Evolutionary conservation across 2,113 vertebrate species (phyloP).

Genomic region (Castor canadensis): DNA sequence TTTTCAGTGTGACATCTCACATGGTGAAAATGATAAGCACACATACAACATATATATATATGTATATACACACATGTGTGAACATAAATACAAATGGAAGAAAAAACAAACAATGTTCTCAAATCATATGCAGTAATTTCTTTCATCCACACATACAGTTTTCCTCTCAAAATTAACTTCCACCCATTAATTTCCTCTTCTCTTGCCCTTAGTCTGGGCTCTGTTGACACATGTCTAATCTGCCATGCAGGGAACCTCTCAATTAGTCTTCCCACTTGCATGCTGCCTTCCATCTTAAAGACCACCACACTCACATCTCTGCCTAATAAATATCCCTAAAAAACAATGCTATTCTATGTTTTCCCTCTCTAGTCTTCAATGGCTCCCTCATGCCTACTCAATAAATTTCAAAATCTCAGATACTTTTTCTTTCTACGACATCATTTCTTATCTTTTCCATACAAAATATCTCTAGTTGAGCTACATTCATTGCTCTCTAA

Average conservation of each 20-base stretch:
- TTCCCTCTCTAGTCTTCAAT: not conserved
- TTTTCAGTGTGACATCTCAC: not conserved
- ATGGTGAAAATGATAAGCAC: not conserved
- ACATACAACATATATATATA: not conserved
- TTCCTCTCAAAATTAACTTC: not conserved
- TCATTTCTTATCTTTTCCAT: not conserved
- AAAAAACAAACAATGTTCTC: not conserved
- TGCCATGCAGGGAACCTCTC: not conserved
- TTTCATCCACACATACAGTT: not conserved
- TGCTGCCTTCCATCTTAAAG: not conserved
- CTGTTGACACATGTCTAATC: not conserved
- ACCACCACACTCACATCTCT: not conserved
- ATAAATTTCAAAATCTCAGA: not conserved
- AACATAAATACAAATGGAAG: not conserved
- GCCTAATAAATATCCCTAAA: not conserved
- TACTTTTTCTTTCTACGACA: not conserved
- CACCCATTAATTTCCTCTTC: not conserved
- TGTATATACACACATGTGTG: accelerated
- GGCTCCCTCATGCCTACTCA: not conserved
- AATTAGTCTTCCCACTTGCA: not conserved
- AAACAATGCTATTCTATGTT: not conserved
- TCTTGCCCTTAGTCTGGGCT: not conserved
- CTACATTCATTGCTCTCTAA: not conserved
- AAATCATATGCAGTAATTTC: not conserved
- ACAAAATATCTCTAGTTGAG: not conserved